These are phyloP conservation scores for Rhamphomyia laevipes DNA, from an alignment of 2,888 invertebrate species.

Conservation along the genomic window DNA sequence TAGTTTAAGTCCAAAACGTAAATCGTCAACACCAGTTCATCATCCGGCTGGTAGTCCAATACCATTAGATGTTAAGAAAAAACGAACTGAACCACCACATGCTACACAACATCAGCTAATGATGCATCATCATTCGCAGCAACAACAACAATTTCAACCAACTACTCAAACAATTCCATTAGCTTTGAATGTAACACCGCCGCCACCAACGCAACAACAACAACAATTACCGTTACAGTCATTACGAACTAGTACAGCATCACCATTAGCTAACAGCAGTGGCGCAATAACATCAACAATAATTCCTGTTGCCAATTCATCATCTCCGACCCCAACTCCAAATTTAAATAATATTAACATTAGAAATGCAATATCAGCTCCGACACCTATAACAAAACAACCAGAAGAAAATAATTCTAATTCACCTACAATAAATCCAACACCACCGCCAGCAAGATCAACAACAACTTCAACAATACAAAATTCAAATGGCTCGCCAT, in stretches of 20 bases:
- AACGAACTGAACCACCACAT: slow-evolving; percentile 43
- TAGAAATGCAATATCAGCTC: neutral
- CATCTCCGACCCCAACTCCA: slow-evolving; percentile 51
- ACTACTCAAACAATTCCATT: slow-evolving; percentile 9
- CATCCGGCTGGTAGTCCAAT: slow-evolving; percentile 39
- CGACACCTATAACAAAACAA: neutral
- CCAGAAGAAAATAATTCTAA: slow-evolving; percentile 1
- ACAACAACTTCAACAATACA: neutral
- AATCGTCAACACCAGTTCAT: slow-evolving; percentile 45
- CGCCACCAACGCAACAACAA: slow-evolving; percentile 19
- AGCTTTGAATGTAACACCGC: slow-evolving; percentile 16
- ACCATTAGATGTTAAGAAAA: slow-evolving; percentile 50
- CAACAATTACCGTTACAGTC: neutral
- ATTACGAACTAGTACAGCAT: slow-evolving; percentile 16
- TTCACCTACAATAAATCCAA: slow-evolving; percentile 1
- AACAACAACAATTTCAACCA: neutral
- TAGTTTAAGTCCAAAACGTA: slow-evolving; percentile 48
- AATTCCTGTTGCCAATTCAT: slow-evolving; percentile 40
- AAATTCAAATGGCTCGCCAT: slow-evolving; percentile 43
- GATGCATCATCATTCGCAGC: neutral
- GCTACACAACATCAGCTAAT: slow-evolving; percentile 20
- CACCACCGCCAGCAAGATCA: neutral
- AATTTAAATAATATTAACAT: neutral
- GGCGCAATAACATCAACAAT: slow-evolving; percentile 21
- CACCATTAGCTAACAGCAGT: slow-evolving; percentile 40